These are phyloP conservation scores for Bucco capensis DNA, from an alignment of 2,113 vertebrate species.

Conservation along the genomic window DNA sequence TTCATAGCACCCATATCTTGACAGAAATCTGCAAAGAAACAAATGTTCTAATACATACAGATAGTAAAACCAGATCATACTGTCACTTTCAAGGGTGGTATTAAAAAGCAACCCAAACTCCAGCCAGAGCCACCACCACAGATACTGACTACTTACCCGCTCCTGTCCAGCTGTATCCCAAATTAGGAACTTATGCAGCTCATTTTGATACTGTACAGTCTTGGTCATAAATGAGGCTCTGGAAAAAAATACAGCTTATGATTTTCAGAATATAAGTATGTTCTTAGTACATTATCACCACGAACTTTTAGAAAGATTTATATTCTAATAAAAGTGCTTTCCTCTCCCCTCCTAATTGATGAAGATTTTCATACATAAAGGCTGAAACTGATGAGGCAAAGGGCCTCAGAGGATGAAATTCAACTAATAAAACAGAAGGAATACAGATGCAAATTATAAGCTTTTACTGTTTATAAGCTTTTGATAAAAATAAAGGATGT, in stretches of 20 bases:
- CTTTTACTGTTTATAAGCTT: background rate
- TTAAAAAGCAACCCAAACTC: background rate
- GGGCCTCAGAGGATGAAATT: background rate
- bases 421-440: background rate
- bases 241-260: constrained; percentile 34
- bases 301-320: background rate
- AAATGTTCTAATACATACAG: background rate
- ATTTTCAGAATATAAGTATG: background rate
- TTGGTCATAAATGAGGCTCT: constrained; percentile 98
- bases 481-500: background rate
- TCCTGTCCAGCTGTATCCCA: constrained; percentile 98
- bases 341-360: background rate
- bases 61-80: background rate
- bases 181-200: constrained; percentile 96
- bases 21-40: background rate
- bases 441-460: background rate
- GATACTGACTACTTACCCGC: constrained; percentile 77
- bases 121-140: background rate
- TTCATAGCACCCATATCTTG: background rate
- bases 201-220: constrained; percentile 95
- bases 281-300: background rate
- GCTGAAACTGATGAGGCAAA: background rate
- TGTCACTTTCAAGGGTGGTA: background rate
- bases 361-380: background rate
- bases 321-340: background rate